Base-by-base conservation (phyloP, 1,140 invertebrate species). In the Bemisia tabaci region DNA sequence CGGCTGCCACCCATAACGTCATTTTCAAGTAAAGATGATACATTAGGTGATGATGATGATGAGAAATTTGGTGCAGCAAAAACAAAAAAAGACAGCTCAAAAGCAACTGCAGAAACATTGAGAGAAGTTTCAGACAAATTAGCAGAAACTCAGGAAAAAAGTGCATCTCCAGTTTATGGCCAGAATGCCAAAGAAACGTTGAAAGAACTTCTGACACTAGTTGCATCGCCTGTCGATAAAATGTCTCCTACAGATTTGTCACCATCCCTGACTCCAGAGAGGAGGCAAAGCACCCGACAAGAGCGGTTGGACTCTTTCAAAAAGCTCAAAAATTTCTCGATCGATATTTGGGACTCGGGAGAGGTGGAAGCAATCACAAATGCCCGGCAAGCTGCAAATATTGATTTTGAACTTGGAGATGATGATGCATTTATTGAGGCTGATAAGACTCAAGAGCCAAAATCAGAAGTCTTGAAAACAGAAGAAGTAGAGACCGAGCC, bases 21-120 rank as follows among this genome's bases (percentile, higher is more conserved):
- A 0, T 91, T 92, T 77, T 91, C 90, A 0, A 90, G 88, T 65
- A 91, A 91, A 76, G 90, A 92, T 76, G 90, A 92, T 74, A 92
- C 90, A 0, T 83, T 92, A 0, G 74, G 73, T 27, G 70, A 72
- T 59, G 70, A 71, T 58, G 74, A 74, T 69, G 71, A 72, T 23
- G 70, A 72, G 22, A 70, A 71, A 26, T 64, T n/a, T 71, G 26
- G 64, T 72, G 27, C 72, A 74, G 60, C 71, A 71, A 63, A 73
- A 73, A 68, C 60, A 71, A 25, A 65, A 65, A 0, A 68, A 68
- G 65, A 58, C 22, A 22, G 22, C 27, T 26, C 26, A 68, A 0
- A 39, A 64, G 26, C 27, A 68, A 58, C 33, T 1, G 48, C 26
- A 22, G 58, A 68, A 17, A 26, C 67, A 26, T 24, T 64, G n/a